Evolutionary conservation across 1,140 invertebrate genomes (phyloP), one percentile per base, ranked within the genome.

Genomic region (Aphelenchoides fujianensis): DNA sequence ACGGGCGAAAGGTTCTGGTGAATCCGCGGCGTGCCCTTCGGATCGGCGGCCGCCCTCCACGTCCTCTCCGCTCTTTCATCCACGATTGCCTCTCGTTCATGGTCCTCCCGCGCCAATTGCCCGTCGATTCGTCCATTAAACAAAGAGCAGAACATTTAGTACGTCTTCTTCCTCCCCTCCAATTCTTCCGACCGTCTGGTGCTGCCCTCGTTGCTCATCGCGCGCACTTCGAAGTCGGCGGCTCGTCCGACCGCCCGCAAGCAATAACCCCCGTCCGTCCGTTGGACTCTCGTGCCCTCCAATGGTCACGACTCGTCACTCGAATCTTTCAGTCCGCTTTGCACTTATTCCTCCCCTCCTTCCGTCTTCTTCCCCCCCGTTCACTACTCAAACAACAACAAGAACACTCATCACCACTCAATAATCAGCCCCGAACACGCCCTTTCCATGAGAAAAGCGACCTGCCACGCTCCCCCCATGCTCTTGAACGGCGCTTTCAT

Each of bases 1-100:
- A 59, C 34, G 55, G 23, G 55, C 55, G 55, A 59, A 59, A 59
- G 34, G 12, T 19, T 59, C 5, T 5, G 55, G 55, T 32, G 55
- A 59, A 19, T 59, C 55, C 23, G 12, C 41, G 12, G 41, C 41
- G 12, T 48, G 23, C 23, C 41, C 41, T 48, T 48, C 41, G 41
- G 12, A 48, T 48, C 23, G 41, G 12, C 12, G 23, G 23, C 23
- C 41, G 23, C 41, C 12, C 41, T 16, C 41, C 41, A 48, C 41
- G 23, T 16, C 12, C n/a, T 48, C 23, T 48, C 23, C 12, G 41
- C 23, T 48, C 41, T 48, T 48, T 48, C 41, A 48, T 48, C 23
- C 41, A 48, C 41, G 12, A 48, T 48, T 48, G 12, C 23, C 41
- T 48, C 23, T 48, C 23, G 41, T 48, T 48, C 41, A 48, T 48